Percentiles rank a stretch among this genome's conserved stretches.
Conservation (phyloP, 2,113 vertebrate species). For the Gadus macrocephalus region DNA sequence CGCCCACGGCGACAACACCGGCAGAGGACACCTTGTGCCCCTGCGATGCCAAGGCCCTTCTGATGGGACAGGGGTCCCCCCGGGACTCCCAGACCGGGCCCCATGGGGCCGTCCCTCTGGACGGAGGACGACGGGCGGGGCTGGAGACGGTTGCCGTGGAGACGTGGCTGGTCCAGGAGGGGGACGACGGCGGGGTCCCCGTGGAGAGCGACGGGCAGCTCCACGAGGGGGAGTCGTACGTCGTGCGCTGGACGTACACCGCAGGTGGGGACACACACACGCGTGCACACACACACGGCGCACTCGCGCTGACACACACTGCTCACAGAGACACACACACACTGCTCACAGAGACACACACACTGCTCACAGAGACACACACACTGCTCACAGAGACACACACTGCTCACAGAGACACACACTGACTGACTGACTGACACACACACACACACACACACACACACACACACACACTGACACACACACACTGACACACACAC, state of each 20-base stretch:
- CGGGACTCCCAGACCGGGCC: constrained; percentile 1
- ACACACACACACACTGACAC: too few species aligned
- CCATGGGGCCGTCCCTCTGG: constrained; percentile 47
- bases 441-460: too few species aligned
- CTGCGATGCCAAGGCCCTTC: constrained; percentile 63
- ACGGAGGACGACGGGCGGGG: constrained; percentile 47
- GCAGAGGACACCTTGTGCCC: constrained; percentile 43
- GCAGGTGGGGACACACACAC: neutral
- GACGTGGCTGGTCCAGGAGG: constrained; percentile 69
- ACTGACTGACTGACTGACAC: too few species aligned
- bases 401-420: too few species aligned
- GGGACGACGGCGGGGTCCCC: constrained; percentile 50
- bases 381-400: too few species aligned
- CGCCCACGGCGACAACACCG: neutral
- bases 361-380: too few species aligned
- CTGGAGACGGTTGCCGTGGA: constrained; percentile 59
- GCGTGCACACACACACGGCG: neutral
- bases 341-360: too few species aligned
- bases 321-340: neutral
- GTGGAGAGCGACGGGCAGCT: constrained; percentile 68
- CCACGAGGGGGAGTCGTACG: constrained; percentile 69
- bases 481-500: neutral
- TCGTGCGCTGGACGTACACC: constrained; percentile 69
- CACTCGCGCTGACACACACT: neutral
- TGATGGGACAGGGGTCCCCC: constrained; percentile 8